Percentiles rank a stretch among this genome's conserved stretches.
Conservation (phyloP, 2,113 vertebrate species). For the Callipepla californica region DNA sequence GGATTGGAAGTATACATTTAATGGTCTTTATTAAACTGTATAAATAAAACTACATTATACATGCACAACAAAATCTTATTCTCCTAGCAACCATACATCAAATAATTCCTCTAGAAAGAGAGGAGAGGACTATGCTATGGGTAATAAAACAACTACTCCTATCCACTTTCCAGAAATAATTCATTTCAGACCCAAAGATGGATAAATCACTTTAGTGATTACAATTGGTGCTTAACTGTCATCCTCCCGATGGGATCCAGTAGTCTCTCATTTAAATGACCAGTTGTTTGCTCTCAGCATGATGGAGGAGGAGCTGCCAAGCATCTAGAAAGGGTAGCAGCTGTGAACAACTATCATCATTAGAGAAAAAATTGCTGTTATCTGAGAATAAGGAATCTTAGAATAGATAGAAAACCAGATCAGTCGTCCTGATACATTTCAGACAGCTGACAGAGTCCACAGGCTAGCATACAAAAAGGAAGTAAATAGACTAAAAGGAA, state of each 20-base stretch:
- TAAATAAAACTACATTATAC: neutral
- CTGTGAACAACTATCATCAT: neutral
- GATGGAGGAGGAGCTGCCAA: conserved; percentile 9
- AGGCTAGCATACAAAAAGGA: neutral
- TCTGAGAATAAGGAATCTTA: neutral
- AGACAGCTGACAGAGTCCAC: neutral
- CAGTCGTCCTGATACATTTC: neutral
- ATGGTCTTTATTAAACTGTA: neutral
- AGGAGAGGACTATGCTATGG: neutral
- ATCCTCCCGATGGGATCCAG: neutral
- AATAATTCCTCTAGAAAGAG: neutral
- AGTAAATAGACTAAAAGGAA: neutral
- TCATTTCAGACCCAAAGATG: neutral
- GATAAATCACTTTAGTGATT: neutral
- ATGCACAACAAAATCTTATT: accelerated
- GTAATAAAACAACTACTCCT: neutral
- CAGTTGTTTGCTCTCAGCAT: conserved; percentile 29
- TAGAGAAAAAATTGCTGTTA: neutral
- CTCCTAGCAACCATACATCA: neutral
- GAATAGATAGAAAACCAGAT: neutral
- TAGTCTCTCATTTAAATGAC: neutral
- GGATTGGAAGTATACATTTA: neutral
- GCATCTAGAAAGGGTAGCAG: neutral
- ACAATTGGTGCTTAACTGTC: conserved; percentile 10
- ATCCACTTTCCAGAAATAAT: neutral